These are phyloP conservation scores for Clarias batrachus DNA, from an alignment of 2,113 vertebrate species.

Conservation along the genomic window DNA sequence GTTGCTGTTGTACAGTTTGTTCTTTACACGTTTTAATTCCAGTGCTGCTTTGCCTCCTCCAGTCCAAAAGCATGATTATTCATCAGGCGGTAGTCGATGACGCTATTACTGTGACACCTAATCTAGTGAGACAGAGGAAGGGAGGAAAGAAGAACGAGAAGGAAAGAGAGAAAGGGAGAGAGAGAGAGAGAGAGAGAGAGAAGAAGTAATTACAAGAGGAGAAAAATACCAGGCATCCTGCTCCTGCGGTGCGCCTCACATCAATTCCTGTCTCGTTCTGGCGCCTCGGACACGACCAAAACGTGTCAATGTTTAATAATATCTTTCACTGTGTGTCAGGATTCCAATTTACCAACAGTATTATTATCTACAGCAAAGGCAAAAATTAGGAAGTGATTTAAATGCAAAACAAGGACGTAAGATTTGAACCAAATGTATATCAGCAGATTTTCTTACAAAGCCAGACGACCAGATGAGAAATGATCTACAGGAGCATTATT, in stretches of 20 bases:
- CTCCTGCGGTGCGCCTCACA: background rate
- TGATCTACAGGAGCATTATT: background rate
- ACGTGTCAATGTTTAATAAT: background rate
- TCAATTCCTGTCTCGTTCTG: constrained; percentile 11
- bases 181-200: constrained; percentile 32
- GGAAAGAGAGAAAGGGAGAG: constrained; percentile 35
- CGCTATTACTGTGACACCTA: constrained; percentile 66
- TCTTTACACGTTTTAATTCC: constrained; percentile 55
- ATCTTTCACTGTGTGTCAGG: background rate
- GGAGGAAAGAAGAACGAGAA: background rate
- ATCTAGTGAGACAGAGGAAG: constrained; percentile 59
- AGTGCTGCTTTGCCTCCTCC: constrained; percentile 55
- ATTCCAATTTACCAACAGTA: background rate
- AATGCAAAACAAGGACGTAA: constrained; percentile 60
- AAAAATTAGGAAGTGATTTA: constrained; percentile 58
- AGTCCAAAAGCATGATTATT: constrained; percentile 69
- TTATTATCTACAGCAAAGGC: background rate
- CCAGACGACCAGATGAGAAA: background rate
- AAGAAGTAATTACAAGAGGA: constrained; percentile 37
- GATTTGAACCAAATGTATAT: background rate
- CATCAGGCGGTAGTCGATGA: constrained; percentile 51
- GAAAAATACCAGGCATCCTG: constrained; percentile 24
- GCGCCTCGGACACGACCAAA: background rate
- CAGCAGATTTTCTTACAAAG: background rate
- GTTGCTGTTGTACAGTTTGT: constrained; percentile 64